Evolutionary conservation across 2,797 vertebrate genomes (phyloP).

Genomic region (Propithecus perrieri): DNA sequence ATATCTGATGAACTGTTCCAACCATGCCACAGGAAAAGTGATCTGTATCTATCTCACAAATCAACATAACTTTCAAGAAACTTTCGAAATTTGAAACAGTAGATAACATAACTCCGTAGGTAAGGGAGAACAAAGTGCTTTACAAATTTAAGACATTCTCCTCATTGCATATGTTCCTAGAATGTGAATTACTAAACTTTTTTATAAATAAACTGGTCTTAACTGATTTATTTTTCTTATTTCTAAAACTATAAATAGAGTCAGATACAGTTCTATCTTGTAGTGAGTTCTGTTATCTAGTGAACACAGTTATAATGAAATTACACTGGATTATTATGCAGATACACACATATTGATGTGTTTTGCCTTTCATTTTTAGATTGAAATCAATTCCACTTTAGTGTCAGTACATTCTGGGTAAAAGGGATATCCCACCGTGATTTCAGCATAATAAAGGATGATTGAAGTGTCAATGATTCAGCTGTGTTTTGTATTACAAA

Average conservation of each 20-base stretch:
- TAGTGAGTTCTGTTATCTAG: conserved; percentile 48
- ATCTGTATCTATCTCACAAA: background rate
- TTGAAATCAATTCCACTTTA: conserved; percentile 80
- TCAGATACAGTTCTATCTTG: background rate
- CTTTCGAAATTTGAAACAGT: background rate
- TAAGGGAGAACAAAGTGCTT: background rate
- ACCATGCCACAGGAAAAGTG: background rate
- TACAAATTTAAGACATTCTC: conserved; percentile 7
- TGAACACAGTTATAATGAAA: conserved; percentile 6
- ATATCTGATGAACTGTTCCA: background rate
- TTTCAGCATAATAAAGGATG: conserved; percentile 81
- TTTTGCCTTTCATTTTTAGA: conserved; percentile 69
- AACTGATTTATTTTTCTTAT: background rate
- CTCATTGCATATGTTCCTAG: background rate
- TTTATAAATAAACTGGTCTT: background rate
- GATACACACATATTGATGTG: conserved; percentile 39
- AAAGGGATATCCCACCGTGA: conserved; percentile 72
- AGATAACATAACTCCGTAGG: background rate
- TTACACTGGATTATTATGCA: conserved; percentile 29
- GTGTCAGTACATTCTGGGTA: conserved; percentile 71
- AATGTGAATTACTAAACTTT: background rate
- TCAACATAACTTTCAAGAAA: background rate
- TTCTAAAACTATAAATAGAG: background rate
- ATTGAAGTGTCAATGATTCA: conserved; percentile 83
- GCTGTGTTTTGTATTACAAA: conserved; percentile 78